Percentiles rank a stretch among this genome's conserved stretches.
These are phyloP conservation scores for Cydia amplana DNA, from an alignment of 1,140 invertebrate genomes.

Conservation along the genomic window DNA sequence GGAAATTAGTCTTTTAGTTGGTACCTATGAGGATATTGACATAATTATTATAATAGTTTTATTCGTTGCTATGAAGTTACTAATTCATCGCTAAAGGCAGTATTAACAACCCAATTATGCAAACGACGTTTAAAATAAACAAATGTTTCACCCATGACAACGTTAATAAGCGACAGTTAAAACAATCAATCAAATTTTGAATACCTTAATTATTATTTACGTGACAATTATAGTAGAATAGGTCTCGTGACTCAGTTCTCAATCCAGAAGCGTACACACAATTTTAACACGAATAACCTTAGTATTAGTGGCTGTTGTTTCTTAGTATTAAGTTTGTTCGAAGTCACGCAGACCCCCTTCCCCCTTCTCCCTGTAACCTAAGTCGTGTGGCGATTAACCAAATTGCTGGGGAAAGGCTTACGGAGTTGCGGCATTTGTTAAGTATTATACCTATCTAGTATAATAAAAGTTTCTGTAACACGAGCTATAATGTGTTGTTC, in stretches of 20 bases:
- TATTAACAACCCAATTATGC: background rate
- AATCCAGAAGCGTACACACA: background rate
- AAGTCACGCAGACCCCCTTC: slow-evolving; percentile 39
- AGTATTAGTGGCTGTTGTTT: slow-evolving; percentile 36
- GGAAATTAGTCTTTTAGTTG: background rate
- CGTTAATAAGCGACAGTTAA: slow-evolving; percentile 12
- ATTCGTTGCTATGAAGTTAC: background rate
- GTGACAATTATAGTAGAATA: slow-evolving; percentile 19
- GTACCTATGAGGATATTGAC: too few species aligned
- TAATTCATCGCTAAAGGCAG: background rate
- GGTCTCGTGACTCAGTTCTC: slow-evolving; percentile 3
- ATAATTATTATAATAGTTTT: background rate
- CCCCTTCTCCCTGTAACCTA: background rate
- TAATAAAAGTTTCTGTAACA: slow-evolving; percentile 33
- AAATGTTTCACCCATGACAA: background rate
- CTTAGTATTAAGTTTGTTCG: slow-evolving; percentile 37
- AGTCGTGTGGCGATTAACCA: slow-evolving; percentile 51
- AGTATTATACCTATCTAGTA: slow-evolving; percentile 37
- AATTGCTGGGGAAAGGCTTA: slow-evolving; percentile 53
- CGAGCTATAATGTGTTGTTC: background rate
- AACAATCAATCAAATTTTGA: slow-evolving; percentile 16
- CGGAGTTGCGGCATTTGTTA: slow-evolving; percentile 48
- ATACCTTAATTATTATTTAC: slow-evolving; percentile 17
- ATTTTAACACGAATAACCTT: slow-evolving; percentile 14
- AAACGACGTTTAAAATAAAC: background rate